Percentiles rank a stretch among this genome's conserved stretches.
phyloP scores from a whole-genome alignment of 2,113 vertebrate species.

The Vombatus ursinus region DNA sequence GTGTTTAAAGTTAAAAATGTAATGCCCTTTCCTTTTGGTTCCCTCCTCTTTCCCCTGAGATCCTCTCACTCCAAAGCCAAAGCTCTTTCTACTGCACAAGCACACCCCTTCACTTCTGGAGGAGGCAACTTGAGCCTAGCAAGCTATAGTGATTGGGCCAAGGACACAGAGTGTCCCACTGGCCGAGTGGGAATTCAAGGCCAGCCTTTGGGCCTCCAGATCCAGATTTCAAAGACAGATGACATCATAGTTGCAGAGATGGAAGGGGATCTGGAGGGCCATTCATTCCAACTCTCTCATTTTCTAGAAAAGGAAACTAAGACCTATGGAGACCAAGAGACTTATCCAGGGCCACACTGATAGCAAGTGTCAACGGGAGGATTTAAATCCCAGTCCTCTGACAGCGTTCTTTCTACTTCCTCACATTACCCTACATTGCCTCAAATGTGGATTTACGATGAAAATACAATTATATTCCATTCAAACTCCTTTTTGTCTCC shows the following conservation, averaged over 20 bases:
- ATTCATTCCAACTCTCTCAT: background rate
- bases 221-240: background rate
- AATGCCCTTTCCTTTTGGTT: background rate
- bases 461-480: background rate
- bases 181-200: background rate
- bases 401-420: background rate
- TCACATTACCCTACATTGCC: background rate
- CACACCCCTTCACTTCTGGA: background rate
- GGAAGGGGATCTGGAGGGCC: background rate
- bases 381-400: background rate
- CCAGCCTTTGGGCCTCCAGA: too few species aligned
- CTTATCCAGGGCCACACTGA: background rate
- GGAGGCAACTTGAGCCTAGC: background rate
- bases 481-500: background rate
- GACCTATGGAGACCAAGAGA: background rate
- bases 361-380: background rate
- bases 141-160: background rate
- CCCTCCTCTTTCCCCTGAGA: background rate
- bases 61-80: background rate
- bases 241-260: background rate
- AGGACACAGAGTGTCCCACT: background rate
- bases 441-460: background rate
- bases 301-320: background rate
- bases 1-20: background rate
- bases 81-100: background rate